Percentiles rank a stretch among this genome's conserved stretches.
These are phyloP conservation scores for Pelmatolapia mariae DNA, from an alignment of 2,113 vertebrate species.

Conservation along the genomic window DNA sequence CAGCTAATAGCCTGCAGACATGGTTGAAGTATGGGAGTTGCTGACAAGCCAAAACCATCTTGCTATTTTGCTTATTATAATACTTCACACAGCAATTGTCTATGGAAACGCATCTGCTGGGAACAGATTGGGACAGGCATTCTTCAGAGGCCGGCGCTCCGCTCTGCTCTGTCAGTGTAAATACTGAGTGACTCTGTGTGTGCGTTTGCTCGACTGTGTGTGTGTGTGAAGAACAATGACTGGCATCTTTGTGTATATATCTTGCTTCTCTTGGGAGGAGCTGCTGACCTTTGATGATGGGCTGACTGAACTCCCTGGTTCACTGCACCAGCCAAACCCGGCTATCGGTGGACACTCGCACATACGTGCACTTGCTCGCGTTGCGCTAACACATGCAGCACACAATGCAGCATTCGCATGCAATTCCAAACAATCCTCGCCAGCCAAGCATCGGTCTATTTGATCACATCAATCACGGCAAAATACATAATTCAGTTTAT, in stretches of 20 bases:
- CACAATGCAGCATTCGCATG: background rate
- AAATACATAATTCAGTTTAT: slow-evolving; percentile 51
- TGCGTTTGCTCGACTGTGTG: background rate
- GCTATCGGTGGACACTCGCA: background rate
- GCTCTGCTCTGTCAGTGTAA: slow-evolving; percentile 45
- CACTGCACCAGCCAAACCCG: slow-evolving; percentile 42
- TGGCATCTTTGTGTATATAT: slow-evolving; percentile 60
- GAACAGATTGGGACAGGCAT: slow-evolving; percentile 66
- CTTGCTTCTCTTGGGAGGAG: slow-evolving; percentile 51
- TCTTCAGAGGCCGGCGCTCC: slow-evolving; percentile 39
- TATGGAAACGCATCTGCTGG: slow-evolving; percentile 64
- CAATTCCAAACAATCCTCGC: background rate
- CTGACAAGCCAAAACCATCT: slow-evolving; percentile 59
- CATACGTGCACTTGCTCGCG: background rate
- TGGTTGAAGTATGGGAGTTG: slow-evolving; percentile 53
- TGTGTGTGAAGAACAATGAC: slow-evolving; percentile 38
- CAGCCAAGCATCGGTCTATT: slow-evolving; percentile 7
- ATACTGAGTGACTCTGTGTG: slow-evolving; percentile 24
- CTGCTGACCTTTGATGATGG: slow-evolving; percentile 68
- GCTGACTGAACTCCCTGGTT: slow-evolving; percentile 47
- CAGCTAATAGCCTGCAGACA: slow-evolving; percentile 67
- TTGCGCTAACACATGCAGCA: background rate
- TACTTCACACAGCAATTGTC: slow-evolving; percentile 68
- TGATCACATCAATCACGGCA: slow-evolving; percentile 41
- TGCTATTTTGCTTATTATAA: slow-evolving; percentile 67